These are phyloP conservation scores for Polyergus mexicanus DNA, from an alignment of 1,140 invertebrate species.

Conservation along the genomic window DNA sequence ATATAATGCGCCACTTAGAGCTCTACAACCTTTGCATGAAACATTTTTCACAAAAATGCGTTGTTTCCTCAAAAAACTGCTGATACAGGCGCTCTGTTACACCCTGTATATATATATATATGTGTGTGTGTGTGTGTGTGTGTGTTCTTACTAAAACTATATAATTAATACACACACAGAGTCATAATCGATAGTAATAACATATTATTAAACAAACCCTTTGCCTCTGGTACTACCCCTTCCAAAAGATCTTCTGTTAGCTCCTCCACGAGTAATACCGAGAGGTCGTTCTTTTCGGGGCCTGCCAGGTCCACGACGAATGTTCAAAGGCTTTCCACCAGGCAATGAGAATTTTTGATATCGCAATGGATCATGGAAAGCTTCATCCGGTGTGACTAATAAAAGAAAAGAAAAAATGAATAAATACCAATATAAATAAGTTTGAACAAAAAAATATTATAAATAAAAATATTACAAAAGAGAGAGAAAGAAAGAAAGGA, in stretches of 20 bases:
- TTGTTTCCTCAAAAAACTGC: too few relatives aligned
- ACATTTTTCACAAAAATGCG: too few relatives aligned
- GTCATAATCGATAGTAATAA: neutral
- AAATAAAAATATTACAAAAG: too few relatives aligned
- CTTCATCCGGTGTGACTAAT: slow-evolving; percentile 84
- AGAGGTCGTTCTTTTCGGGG: slow-evolving; percentile 89
- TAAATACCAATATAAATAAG: neutral
- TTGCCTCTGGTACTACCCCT: slow-evolving; percentile 83
- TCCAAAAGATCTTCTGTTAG: slow-evolving; percentile 81
- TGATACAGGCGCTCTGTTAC: too few relatives aligned
- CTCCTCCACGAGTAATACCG: slow-evolving; percentile 80
- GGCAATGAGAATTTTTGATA: slow-evolving; percentile 85
- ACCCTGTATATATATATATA: too few relatives aligned
- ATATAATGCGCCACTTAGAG: too few relatives aligned
- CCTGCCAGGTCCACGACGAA: slow-evolving; percentile 90
- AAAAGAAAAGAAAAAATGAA: slow-evolving; percentile 58
- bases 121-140: too few relatives aligned
- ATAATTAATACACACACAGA: neutral
- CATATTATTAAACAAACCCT: slow-evolving; percentile 77
- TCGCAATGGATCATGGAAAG: slow-evolving; percentile 83
- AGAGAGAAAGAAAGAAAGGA: too few relatives aligned
- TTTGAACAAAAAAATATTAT: neutral
- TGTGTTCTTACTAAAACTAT: neutral
- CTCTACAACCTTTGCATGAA: too few relatives aligned
- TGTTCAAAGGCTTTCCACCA: slow-evolving; percentile 88